Conservation (phyloP, 2,113 vertebrate genomes). For the Centropristis striata region DNA sequence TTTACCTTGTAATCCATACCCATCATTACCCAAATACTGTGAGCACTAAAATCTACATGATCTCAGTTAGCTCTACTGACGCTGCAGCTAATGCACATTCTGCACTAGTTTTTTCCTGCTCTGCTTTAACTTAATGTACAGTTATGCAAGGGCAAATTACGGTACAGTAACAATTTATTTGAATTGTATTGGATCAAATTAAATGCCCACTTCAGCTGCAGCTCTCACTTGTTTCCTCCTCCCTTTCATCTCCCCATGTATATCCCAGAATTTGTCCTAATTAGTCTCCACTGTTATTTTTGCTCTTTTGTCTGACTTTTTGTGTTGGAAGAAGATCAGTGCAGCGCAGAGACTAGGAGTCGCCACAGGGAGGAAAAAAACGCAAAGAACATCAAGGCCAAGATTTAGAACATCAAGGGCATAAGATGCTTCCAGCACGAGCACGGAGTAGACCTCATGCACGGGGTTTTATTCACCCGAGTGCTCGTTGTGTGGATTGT, state of each 20-base stretch:
- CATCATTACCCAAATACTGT: not conserved
- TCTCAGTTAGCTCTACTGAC: not conserved
- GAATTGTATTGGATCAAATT: slow-evolving; percentile 16
- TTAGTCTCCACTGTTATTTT: slow-evolving; percentile 65
- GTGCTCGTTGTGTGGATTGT: slow-evolving; percentile 8
- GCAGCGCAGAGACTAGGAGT: slow-evolving; percentile 19
- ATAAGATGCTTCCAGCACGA: slow-evolving; percentile 28
- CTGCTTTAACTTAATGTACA: not conserved
- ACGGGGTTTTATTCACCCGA: slow-evolving; percentile 38
- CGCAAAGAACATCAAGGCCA: slow-evolving; percentile 39
- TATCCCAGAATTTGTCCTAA: slow-evolving; percentile 56
- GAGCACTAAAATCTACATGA: not conserved
- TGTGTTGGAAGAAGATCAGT: slow-evolving; percentile 51
- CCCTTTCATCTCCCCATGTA: slow-evolving; percentile 49
- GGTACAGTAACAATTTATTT: slow-evolving; percentile 8
- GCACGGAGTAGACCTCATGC: slow-evolving; percentile 1
- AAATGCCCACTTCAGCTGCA: slow-evolving; percentile 23
- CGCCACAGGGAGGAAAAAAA: slow-evolving; percentile 17
- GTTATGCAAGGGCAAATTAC: not conserved
- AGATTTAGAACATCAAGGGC: slow-evolving; percentile 51
- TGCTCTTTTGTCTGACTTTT: slow-evolving; percentile 57
- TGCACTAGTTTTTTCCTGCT: not conserved
- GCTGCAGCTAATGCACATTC: not conserved
- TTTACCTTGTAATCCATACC: not conserved
- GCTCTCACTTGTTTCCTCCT: slow-evolving; percentile 24